phyloP scores from a whole-genome alignment of 2,797 vertebrate species.

The Sebastes baramenuke region DNA sequence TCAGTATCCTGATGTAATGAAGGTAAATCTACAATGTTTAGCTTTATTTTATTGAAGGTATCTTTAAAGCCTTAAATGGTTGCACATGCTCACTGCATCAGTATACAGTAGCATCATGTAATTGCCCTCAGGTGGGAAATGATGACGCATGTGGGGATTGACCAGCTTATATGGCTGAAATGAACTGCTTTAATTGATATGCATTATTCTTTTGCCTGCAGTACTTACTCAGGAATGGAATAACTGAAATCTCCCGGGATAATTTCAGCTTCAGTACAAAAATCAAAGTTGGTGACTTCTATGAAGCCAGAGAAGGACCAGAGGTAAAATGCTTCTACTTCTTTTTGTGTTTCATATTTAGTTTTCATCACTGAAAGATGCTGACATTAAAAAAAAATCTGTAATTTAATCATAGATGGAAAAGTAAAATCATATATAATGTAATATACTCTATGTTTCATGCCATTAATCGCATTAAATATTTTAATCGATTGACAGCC shows the following conservation, averaged over 20 bases:
- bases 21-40: constrained; percentile 78
- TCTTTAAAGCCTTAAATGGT: not conserved
- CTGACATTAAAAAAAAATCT: not conserved
- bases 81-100: not conserved
- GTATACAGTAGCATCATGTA: not conserved
- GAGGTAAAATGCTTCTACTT: constrained; percentile 85
- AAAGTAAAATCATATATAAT: not conserved
- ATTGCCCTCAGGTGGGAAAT: not conserved
- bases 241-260: constrained; percentile 94
- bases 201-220: constrained; percentile 75
- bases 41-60: not conserved
- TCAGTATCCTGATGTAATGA: constrained; percentile 95
- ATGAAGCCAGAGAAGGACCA: constrained; percentile 95
- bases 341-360: not conserved
- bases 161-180: not conserved
- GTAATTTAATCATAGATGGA: not conserved
- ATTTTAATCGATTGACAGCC: too few relatives aligned
- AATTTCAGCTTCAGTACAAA: constrained; percentile 99
- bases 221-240: constrained; percentile 95
- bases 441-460: not conserved
- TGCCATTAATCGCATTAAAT: too few relatives aligned
- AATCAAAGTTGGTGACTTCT: constrained; percentile 97
- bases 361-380: not conserved
- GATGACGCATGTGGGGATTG: not conserved
- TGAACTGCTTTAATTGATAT: constrained; percentile 11